Evolutionary conservation across 2,888 invertebrate genomes (phyloP).

Genomic region (Tupiocoris notatus): DNA sequence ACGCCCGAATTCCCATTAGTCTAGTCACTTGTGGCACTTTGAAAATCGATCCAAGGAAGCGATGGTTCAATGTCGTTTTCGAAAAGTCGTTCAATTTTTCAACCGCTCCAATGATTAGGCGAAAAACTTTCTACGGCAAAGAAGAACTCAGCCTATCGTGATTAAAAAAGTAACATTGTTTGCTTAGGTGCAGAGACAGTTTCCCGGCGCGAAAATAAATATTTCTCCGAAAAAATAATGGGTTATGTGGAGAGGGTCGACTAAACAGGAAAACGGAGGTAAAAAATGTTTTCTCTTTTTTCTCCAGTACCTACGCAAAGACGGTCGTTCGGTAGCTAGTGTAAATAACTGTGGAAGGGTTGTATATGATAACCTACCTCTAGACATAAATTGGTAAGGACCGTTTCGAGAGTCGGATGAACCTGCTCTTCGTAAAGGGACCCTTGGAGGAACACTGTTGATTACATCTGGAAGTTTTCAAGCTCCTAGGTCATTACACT

Average conservation of each 20-base stretch:
- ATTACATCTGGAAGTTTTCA: background rate
- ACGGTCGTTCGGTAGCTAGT: background rate
- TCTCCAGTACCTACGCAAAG: background rate
- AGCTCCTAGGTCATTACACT: background rate
- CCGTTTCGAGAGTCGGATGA: background rate
- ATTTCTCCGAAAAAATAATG: background rate
- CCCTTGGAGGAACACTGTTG: background rate
- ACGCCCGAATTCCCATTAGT: no score
- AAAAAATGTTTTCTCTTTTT: constrained; percentile 9
- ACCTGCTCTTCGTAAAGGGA: background rate
- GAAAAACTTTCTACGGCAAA: no score
- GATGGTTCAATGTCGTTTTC: no score
- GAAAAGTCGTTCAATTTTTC: no score
- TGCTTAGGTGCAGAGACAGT: constrained; percentile 36
- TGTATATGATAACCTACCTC: constrained; percentile 40
- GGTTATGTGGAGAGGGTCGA: constrained; percentile 11
- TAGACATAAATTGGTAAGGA: constrained; percentile 19
- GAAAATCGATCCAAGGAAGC: no score
- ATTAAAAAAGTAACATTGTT: constrained; percentile 34
- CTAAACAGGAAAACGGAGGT: constrained; percentile 36
- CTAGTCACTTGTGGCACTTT: no score
- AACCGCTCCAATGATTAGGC: no score
- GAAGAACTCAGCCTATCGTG: no score
- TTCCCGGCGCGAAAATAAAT: constrained; percentile 32
- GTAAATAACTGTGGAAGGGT: constrained; percentile 27